Conservation (phyloP, 1,140 invertebrate species). For the Centruroides vittatus region DNA sequence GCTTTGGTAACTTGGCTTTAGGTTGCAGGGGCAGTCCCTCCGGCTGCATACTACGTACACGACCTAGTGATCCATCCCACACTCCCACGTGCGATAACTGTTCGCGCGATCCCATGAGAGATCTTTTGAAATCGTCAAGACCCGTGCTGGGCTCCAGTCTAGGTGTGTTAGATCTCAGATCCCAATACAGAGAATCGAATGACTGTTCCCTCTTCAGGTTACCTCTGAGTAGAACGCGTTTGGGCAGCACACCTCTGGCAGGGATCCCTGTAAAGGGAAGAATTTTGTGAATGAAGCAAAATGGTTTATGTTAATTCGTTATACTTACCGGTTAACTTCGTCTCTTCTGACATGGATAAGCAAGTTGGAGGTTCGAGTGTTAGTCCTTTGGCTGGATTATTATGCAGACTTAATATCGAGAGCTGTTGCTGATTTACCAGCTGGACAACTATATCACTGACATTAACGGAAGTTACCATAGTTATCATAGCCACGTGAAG, state of each 20-base stretch:
- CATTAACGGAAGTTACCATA: constrained; percentile 16
- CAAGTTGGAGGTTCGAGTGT: constrained; percentile 13
- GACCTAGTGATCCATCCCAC: constrained; percentile 3
- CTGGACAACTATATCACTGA: constrained; percentile 18
- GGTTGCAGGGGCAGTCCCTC: constrained; percentile 1
- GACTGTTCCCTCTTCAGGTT: constrained; percentile 22
- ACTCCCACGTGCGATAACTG: neutral
- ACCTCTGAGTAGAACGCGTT: constrained; percentile 12
- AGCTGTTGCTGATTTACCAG: constrained; percentile 17
- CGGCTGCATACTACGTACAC: neutral
- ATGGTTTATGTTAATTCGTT: too few species aligned
- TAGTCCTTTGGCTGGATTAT: constrained; percentile 21
- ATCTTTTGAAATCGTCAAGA: constrained; percentile 7
- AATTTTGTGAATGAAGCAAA: neutral
- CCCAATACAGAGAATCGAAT: constrained; percentile 23
- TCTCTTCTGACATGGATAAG: neutral
- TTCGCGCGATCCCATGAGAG: neutral
- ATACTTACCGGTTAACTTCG: neutral
- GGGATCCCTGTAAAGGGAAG: neutral
- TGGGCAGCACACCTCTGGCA: constrained; percentile 5
- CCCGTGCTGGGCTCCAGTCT: constrained; percentile 5
- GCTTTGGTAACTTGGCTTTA: constrained; percentile 16
- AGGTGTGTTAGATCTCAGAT: constrained; percentile 9
- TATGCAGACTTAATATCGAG: constrained; percentile 19
- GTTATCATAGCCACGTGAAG: constrained; percentile 17